These are phyloP conservation scores for Chrysina gloriosa DNA, from an alignment of 2,888 invertebrate genomes.

Conservation along the genomic window DNA sequence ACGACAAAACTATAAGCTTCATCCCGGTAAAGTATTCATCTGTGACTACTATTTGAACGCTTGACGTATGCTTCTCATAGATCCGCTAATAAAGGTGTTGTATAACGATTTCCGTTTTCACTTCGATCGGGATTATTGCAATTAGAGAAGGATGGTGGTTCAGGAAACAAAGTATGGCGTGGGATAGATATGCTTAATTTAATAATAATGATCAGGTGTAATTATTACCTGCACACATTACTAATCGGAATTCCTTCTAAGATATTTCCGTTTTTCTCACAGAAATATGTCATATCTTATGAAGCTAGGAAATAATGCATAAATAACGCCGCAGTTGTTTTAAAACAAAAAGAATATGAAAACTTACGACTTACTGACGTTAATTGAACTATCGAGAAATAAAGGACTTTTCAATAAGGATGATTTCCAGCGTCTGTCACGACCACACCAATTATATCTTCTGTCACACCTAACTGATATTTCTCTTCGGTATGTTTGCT, in stretches of 20 bases:
- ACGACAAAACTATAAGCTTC: neutral
- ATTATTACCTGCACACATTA: neutral
- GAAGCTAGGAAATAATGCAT: neutral
- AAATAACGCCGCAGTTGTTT: no score
- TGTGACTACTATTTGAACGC: neutral
- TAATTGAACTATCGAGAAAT: no score
- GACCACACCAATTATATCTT: no score
- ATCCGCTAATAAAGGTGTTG: conserved; percentile 18
- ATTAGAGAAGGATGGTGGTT: neutral
- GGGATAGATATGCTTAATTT: conserved; percentile 13
- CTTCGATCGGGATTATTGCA: conserved; percentile 15
- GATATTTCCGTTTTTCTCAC: neutral
- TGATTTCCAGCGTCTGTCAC: no score
- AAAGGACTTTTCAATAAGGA: no score
- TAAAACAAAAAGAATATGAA: no score
- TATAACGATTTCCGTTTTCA: conserved; percentile 28
- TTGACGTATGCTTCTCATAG: conserved; percentile 12
- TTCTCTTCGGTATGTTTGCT: no score
- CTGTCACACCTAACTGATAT: no score
- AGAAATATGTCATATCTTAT: neutral
- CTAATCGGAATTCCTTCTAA: neutral
- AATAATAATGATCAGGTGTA: neutral
- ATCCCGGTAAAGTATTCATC: neutral
- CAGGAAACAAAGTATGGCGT: conserved; percentile 1
- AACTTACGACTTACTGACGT: no score